phyloP scores from a whole-genome alignment of 2,113 vertebrate genomes.

The Colossoma macropomum region DNA sequence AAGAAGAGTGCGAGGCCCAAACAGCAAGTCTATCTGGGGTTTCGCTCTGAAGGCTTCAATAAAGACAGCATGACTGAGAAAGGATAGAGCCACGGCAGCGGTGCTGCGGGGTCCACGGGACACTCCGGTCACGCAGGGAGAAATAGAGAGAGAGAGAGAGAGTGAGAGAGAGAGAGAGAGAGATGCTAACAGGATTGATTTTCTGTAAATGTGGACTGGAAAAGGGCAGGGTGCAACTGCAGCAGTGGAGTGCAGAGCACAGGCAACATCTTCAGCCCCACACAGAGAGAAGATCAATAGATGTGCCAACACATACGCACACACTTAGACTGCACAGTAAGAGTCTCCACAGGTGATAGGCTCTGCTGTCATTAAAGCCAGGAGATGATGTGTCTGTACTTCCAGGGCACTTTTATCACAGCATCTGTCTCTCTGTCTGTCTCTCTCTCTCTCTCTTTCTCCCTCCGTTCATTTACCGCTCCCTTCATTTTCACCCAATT shows the following conservation, averaged over 20 bases:
- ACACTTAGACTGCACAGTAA: constrained; percentile 37
- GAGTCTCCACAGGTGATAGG: constrained; percentile 42
- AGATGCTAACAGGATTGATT: constrained; percentile 80
- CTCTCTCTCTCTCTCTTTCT: background rate
- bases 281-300: constrained; percentile 64
- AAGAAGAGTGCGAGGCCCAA: constrained; percentile 30
- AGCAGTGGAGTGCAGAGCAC: constrained; percentile 64
- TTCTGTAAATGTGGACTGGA: constrained; percentile 74
- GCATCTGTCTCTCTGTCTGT: constrained; percentile 1
- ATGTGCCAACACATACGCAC: constrained; percentile 40
- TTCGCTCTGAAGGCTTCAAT: constrained; percentile 17
- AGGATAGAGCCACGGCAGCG: constrained; percentile 12
- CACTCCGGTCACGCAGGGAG: constrained; percentile 34
- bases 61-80: constrained; percentile 18
- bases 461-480: background rate
- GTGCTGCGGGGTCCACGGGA: constrained; percentile 7
- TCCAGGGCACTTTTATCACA: constrained; percentile 41
- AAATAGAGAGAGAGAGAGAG: constrained; percentile 65
- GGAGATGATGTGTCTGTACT: constrained; percentile 26
- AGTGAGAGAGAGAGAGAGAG: constrained; percentile 59
- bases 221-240: constrained; percentile 68
- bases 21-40: constrained; percentile 6
- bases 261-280: constrained; percentile 64
- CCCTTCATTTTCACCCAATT: background rate
- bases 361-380: constrained; percentile 42